Conservation (phyloP, 2,797 vertebrate species). For the Erethizon dorsatum region DNA sequence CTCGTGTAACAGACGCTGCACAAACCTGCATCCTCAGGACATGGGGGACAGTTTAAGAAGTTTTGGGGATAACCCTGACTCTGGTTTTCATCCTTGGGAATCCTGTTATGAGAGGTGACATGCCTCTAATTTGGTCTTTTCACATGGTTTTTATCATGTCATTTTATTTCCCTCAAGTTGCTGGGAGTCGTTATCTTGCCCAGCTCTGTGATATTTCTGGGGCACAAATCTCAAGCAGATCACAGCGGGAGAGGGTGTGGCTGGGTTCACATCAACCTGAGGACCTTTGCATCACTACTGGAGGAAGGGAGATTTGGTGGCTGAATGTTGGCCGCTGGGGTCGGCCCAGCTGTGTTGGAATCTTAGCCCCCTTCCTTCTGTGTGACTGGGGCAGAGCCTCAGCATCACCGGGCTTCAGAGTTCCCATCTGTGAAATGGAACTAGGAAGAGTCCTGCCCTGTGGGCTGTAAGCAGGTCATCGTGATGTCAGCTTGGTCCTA, state of each 20-base stretch:
- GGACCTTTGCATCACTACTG: background rate
- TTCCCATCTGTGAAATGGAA: background rate
- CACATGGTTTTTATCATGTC: background rate
- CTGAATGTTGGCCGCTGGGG: background rate
- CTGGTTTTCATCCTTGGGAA: background rate
- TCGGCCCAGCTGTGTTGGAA: background rate
- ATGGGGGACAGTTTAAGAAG: background rate
- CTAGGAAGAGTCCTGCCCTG: background rate
- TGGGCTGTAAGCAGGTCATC: background rate
- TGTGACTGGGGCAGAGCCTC: background rate
- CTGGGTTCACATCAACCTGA: background rate
- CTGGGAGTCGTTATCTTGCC: background rate
- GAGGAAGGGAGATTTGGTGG: background rate
- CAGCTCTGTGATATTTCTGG: background rate
- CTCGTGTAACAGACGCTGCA: background rate
- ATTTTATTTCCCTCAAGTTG: background rate
- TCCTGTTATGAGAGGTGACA: background rate
- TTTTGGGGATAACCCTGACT: background rate
- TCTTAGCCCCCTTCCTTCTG: background rate
- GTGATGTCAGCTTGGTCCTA: background rate
- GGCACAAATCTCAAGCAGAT: background rate
- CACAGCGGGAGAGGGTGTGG: background rate
- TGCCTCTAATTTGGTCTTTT: conserved; percentile 23
- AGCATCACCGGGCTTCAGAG: background rate
- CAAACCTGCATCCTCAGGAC: background rate